Evolutionary conservation across 2,797 vertebrate species (phyloP).

Genomic region (Loris lydekkerianus): DNA sequence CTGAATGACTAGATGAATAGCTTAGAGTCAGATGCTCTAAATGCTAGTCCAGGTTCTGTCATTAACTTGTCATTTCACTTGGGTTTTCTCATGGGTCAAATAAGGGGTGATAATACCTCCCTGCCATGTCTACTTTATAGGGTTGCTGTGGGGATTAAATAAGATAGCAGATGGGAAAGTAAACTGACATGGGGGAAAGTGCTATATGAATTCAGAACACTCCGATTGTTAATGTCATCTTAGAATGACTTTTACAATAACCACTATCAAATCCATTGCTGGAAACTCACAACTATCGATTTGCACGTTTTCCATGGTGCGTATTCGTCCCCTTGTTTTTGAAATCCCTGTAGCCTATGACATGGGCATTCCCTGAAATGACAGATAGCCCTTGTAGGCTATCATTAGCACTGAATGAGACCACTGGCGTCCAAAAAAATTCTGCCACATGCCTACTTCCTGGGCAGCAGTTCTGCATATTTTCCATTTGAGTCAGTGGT

Average conservation of each 20-base stretch:
- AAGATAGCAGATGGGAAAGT: constrained; percentile 65
- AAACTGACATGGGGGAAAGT: constrained; percentile 46
- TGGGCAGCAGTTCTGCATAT: constrained; percentile 77
- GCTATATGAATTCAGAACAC: constrained; percentile 43
- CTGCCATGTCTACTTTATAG: constrained; percentile 61
- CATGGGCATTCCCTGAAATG: constrained; percentile 71
- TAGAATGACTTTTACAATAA: constrained; percentile 47
- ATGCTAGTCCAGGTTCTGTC: constrained; percentile 53
- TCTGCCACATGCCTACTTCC: constrained; percentile 72
- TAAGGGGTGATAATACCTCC: constrained; percentile 56
- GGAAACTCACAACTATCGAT: constrained; percentile 49
- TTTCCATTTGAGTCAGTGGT: constrained; percentile 82
- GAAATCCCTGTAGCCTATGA: constrained; percentile 59
- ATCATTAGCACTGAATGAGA: constrained; percentile 79
- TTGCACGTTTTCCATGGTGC: constrained; percentile 2
- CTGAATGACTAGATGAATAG: constrained; percentile 23
- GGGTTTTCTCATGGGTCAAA: constrained; percentile 66
- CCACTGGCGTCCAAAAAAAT: constrained; percentile 72
- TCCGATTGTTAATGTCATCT: constrained; percentile 17
- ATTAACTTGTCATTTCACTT: constrained; percentile 65
- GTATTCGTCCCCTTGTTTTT: constrained; percentile 49
- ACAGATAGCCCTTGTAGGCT: constrained; percentile 70
- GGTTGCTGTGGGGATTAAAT: constrained; percentile 64
- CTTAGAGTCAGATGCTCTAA: constrained; percentile 27
- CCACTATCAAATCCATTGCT: background rate